Evolutionary conservation across 2,888 invertebrate genomes (phyloP).

Genomic region (Diarsia mendica): DNA sequence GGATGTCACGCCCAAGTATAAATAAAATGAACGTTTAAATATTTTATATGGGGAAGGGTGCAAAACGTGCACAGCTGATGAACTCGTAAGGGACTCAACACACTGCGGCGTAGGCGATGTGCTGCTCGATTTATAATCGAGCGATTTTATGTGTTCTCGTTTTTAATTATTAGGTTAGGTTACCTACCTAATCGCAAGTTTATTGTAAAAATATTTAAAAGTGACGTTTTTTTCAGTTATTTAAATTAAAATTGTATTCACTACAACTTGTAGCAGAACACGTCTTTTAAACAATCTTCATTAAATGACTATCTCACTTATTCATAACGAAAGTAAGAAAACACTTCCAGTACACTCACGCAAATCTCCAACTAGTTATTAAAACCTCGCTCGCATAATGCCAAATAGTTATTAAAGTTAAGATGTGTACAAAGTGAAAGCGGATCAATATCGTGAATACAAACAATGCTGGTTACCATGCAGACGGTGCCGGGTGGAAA

Average conservation of each 20-base stretch:
- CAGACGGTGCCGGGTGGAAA: conserved; percentile 82
- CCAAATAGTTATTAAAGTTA: conserved; percentile 36
- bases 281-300: neutral
- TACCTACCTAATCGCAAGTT: neutral
- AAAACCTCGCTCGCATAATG: conserved; percentile 2
- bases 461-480: conserved; percentile 87
- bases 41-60: conserved; percentile 58
- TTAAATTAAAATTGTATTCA: neutral
- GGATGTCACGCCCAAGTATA: conserved; percentile 51
- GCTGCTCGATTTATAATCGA: neutral
- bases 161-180: neutral
- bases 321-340: neutral
- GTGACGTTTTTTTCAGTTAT: too few relatives aligned
- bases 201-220: too few relatives aligned
- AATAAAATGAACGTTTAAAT: conserved; percentile 63
- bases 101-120: conserved; percentile 16
- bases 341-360: too few relatives aligned
- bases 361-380: neutral
- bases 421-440: conserved; percentile 65
- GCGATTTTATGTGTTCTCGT: neutral
- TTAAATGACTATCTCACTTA: neutral
- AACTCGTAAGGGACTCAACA: conserved; percentile 42
- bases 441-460: conserved; percentile 87
- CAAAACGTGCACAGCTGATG: conserved; percentile 56
- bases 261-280: neutral